Percentiles rank a stretch among this genome's conserved stretches.
Conservation (phyloP, 2,113 vertebrate species). For the Opisthocomus hoazin region DNA sequence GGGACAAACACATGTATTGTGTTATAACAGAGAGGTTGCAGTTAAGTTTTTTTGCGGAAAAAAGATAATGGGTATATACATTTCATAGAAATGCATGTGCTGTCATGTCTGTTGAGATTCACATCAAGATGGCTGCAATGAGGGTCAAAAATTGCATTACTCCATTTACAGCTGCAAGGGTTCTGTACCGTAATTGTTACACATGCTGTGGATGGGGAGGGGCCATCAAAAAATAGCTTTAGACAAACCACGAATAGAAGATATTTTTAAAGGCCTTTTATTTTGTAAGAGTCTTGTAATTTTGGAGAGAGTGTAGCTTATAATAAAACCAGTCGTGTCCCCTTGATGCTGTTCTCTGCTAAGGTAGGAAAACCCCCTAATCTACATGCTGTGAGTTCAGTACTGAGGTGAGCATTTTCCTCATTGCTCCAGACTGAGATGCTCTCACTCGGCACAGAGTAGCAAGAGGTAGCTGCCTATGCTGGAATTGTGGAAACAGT, state of each 20-base stretch:
- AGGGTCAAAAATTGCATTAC: not conserved
- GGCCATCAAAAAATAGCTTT: not conserved
- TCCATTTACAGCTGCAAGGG: not conserved
- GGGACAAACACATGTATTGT: not conserved
- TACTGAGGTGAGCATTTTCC: not conserved
- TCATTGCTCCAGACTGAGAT: not conserved
- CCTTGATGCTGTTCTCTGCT: not conserved
- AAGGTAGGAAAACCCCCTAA: not conserved
- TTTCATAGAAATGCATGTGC: not conserved
- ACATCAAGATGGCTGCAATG: not conserved
- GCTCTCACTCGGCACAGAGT: not conserved
- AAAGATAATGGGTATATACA: not conserved
- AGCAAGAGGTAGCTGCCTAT: not conserved
- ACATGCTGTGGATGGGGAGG: not conserved
- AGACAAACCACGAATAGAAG: not conserved
- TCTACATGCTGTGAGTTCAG: not conserved
- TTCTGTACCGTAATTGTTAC: not conserved
- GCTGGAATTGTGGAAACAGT: not conserved
- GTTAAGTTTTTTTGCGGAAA: not conserved
- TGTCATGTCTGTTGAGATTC: not conserved
- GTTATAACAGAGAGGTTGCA: not conserved
- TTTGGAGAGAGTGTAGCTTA: not conserved
- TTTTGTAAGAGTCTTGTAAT: not conserved
- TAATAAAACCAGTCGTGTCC: not conserved
- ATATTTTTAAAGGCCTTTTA: not conserved